A percentile compares a stretch with the other conserved stretches of the same genome.
Evolutionary conservation across 2,113 vertebrate genomes (phyloP).

Genomic region (Heloderma charlesbogerti): DNA sequence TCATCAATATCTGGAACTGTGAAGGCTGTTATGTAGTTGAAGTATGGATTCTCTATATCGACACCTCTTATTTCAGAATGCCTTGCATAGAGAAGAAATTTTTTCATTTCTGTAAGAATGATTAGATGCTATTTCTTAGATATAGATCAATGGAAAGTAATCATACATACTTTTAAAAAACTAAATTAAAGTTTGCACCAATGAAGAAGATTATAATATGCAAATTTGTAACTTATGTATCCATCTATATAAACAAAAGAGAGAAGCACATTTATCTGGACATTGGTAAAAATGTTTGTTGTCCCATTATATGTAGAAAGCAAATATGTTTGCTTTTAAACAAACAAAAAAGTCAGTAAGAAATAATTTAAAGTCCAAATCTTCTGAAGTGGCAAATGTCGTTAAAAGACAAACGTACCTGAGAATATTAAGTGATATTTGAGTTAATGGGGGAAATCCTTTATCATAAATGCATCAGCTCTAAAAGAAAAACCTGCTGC

Average conservation of each 20-base stretch:
- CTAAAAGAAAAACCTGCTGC: not conserved
- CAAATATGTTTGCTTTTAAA: fast-evolving
- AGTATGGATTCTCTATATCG: constrained; percentile 96
- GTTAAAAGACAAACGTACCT: constrained; percentile 1
- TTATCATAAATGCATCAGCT: not conserved
- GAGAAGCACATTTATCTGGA: not conserved
- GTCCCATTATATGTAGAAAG: not conserved
- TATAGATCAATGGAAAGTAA: not conserved
- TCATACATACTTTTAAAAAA: not conserved
- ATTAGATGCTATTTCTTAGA: constrained; percentile 31
- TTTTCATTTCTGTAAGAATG: constrained; percentile 86
- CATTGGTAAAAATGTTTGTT: too few relatives aligned
- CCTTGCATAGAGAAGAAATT: constrained; percentile 93
- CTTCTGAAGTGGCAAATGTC: not conserved
- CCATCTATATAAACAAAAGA: not conserved
- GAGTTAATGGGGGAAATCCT: not conserved
- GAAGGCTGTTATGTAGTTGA: constrained; percentile 97
- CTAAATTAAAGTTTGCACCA: fast-evolving
- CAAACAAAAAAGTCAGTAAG: not conserved
- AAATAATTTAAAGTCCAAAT: fast-evolving
- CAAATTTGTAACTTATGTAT: not conserved
- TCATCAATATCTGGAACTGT: constrained; percentile 98
- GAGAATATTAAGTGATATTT: fast-evolving
- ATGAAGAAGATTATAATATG: not conserved
- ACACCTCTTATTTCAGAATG: constrained; percentile 96